Evolutionary conservation across 2,113 vertebrate genomes (phyloP), one percentile per base, ranked within the genome.

Genomic region (Paradoxurus hermaphroditus): DNA sequence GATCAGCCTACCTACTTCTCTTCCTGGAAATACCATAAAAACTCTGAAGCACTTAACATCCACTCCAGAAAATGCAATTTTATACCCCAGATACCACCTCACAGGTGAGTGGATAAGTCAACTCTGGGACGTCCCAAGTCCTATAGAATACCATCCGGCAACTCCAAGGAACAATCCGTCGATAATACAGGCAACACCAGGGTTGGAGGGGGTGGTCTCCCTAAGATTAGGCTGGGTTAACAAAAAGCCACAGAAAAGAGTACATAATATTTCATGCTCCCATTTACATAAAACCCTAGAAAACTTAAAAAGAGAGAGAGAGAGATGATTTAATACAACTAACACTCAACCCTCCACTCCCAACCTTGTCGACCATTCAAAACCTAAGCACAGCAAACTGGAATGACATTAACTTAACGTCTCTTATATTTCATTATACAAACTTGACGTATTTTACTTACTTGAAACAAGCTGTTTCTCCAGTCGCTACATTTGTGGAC

Each of bases 351-450:
- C 11, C 23, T 59, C 31, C 29, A 8, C 13, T 62, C 25, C 31
- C 63, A 18, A 15, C 7, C 31, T 41, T 16, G 4, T 7, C 5
- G 31, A 8, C 44, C 34, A 15, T 41, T 13, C 65, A 41, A 41
- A 53, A 13, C 18, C 34, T 5, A 14, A 81, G 23, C 11, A 3
- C 16, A 1, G 11, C 31, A 12, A 31, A 2, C 31, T 1, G 1
- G 18, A 12, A 46, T 4, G 7, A 4, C 3, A 16, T 3, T 5
- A 25, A 63, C 41, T 18, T 31, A 7, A 29, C 41, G 2, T 46
- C 44, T 77, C 31, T 46, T 9, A 41, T 29, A 31, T 77, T 29
- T 14, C 46, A 77, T 77, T 46, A 46, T 27, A 9, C 16, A 27
- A 46, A 19, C 12, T 23, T 62, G 39, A 25, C 41, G 1, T 18